phyloP scores from a whole-genome alignment of 2,113 vertebrate species.

The human region GRCh38 chr7:143439001-143439500 shows the following conservation, averaged over 20 bases:
- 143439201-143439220: not conserved
- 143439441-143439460: not conserved
- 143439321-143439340: not conserved
- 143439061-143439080: not conserved
- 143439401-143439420: not conserved
- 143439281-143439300: not conserved
- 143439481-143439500: not conserved
- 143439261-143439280: not conserved
- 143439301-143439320: constrained; percentile 27
- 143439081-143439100: not conserved
- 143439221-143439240: not conserved
- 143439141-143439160: not conserved
- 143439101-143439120: not conserved
- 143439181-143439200: not conserved
- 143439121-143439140: not conserved
- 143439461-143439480: not conserved
- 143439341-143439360: not conserved
- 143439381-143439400: not conserved
- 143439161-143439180: not conserved
- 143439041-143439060: not conserved
- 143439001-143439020: not conserved
- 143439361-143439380: not conserved
- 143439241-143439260: not conserved
- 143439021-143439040: not conserved
- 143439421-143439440: not conserved